phyloP scores from a whole-genome alignment of 2,113 vertebrate species.

The Dissostichus mawsoni region DNA sequence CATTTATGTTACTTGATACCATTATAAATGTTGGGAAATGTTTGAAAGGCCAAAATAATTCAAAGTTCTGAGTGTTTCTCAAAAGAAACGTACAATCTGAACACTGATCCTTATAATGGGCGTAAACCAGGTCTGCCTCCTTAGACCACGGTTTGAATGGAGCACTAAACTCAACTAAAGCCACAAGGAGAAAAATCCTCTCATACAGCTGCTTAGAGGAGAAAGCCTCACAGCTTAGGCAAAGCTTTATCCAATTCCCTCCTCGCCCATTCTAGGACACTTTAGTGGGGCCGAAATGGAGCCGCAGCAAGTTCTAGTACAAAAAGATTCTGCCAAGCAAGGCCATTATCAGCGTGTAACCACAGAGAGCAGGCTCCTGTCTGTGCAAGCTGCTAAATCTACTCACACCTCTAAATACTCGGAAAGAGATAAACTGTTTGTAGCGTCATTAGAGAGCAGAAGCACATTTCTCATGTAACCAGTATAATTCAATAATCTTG shows the following conservation, averaged over 20 bases:
- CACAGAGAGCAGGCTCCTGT: constrained; percentile 5
- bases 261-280: constrained; percentile 72
- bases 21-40: no score
- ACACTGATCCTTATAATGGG: background rate
- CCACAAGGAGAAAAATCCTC: constrained; percentile 59
- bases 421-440: constrained; percentile 13
- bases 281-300: constrained; percentile 69
- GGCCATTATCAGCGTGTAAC: constrained; percentile 17
- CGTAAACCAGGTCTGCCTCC: constrained; percentile 37
- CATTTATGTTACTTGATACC: no score
- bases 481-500: constrained; percentile 23
- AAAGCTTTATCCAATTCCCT: constrained; percentile 77
- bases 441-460: background rate
- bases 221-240: constrained; percentile 75
- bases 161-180: constrained; percentile 46
- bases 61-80: background rate
- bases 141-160: constrained; percentile 35
- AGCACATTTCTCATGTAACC: background rate
- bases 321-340: constrained; percentile 52
- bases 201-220: constrained; percentile 67
- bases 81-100: background rate
- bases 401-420: constrained; percentile 31
- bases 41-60: no score
- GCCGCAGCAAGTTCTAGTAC: constrained; percentile 52
- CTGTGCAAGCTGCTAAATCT: constrained; percentile 28